phyloP scores from a whole-genome alignment of 2,113 vertebrate genomes.

The Callopanchax toddi region DNA sequence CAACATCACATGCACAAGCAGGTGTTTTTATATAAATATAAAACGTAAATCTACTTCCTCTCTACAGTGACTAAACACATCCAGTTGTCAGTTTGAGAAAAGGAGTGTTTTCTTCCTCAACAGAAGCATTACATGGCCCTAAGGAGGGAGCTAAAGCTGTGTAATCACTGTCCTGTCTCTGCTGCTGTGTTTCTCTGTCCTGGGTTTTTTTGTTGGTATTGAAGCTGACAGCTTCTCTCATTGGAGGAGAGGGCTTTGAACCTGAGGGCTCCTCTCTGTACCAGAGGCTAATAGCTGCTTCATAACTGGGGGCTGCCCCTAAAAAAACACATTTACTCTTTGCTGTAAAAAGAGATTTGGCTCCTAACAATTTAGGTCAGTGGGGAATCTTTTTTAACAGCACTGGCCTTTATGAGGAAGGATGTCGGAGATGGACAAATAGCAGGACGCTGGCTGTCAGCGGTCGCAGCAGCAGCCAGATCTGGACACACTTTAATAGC shows the following conservation, averaged over 20 bases:
- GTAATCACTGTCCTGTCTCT: conserved; percentile 65
- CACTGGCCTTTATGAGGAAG: conserved; percentile 64
- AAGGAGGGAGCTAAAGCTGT: conserved; percentile 46
- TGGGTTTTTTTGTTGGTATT: conserved; percentile 68
- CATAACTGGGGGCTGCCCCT: conserved; percentile 60
- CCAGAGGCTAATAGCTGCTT: conserved; percentile 72
- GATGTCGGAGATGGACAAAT: conserved; percentile 76
- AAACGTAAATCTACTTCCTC: conserved; percentile 35
- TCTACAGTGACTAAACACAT: conserved; percentile 29
- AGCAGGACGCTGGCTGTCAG: conserved; percentile 77
- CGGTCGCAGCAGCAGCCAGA: conserved; percentile 65
- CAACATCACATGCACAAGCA: not conserved
- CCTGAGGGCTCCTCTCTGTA: conserved; percentile 66
- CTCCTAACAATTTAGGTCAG: conserved; percentile 71
- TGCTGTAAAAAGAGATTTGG: conserved; percentile 69
- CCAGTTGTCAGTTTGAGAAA: conserved; percentile 56
- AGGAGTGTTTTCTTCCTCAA: conserved; percentile 31
- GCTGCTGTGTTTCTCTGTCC: conserved; percentile 41
- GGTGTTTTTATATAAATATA: too few species aligned
- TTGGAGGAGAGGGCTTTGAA: conserved; percentile 72
- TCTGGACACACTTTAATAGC: conserved; percentile 64
- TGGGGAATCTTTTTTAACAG: conserved; percentile 55
- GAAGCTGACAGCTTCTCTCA: conserved; percentile 70
- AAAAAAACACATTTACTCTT: conserved; percentile 73
- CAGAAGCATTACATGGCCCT: conserved; percentile 44